phyloP scores from a whole-genome alignment of 2,113 vertebrate genomes.

The Kobus ellipsiprymnus region DNA sequence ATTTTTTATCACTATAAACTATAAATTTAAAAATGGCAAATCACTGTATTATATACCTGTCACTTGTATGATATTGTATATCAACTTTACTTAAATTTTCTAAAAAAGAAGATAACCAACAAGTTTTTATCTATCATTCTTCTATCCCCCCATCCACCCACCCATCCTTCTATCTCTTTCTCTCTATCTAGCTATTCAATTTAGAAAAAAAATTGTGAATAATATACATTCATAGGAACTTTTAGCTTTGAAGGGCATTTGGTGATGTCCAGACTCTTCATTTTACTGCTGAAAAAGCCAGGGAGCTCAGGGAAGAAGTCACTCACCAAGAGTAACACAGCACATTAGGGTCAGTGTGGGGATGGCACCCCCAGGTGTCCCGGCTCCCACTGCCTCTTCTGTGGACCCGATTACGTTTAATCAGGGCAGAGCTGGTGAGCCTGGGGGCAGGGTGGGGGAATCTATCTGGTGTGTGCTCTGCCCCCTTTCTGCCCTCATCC shows the following conservation, averaged over 20 bases:
- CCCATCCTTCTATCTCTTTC: not conserved
- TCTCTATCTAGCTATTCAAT: not conserved
- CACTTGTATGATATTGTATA: not conserved
- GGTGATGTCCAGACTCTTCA: not conserved
- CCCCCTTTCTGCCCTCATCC: not conserved
- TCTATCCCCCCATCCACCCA: not conserved
- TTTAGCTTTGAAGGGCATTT: not conserved
- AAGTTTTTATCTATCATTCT: not conserved
- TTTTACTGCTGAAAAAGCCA: not conserved
- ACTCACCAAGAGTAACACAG: not conserved
- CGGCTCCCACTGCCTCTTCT: fast-evolving
- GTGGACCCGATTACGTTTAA: too few species aligned
- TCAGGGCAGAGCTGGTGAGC: not conserved
- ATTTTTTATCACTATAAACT: not conserved
- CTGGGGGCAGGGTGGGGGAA: not conserved
- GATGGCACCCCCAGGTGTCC: not conserved
- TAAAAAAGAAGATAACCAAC: not conserved
- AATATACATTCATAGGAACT: not conserved
- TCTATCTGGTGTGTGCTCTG: not conserved
- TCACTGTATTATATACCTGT: not conserved
- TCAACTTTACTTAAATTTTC: not conserved
- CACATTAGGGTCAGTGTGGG: fast-evolving
- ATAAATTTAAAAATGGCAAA: not conserved
- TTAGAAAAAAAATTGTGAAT: not conserved
- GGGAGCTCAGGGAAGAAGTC: not conserved